These are phyloP conservation scores for Rhinichthys osculus DNA, from an alignment of 2,797 vertebrate species.

Conservation along the genomic window DNA sequence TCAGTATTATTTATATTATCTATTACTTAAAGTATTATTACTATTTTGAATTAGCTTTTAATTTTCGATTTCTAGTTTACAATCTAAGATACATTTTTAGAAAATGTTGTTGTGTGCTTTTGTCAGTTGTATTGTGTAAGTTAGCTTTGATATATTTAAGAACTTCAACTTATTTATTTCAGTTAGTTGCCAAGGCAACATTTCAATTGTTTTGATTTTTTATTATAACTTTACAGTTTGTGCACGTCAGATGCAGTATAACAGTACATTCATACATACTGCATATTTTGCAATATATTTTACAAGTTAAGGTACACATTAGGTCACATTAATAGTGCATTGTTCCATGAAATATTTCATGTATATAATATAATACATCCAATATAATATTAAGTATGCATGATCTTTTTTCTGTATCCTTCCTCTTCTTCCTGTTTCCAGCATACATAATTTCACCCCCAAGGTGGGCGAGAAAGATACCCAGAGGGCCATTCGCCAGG, in stretches of 20 bases:
- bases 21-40: not conserved
- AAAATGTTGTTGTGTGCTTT: not conserved
- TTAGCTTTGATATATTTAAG: not conserved
- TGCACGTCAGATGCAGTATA: not conserved
- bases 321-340: not conserved
- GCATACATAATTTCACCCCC: constrained; percentile 97
- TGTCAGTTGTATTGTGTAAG: not conserved
- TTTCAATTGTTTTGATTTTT: not conserved
- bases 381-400: not conserved
- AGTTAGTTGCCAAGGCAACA: not conserved
- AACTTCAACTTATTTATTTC: not conserved
- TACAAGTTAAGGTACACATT: not conserved
- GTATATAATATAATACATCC: no score
- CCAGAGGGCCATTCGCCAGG: constrained; percentile 91
- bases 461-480: constrained; percentile 97
- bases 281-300: not conserved
- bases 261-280: not conserved
- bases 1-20: not conserved
- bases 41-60: not conserved
- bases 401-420: not conserved
- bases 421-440: constrained; percentile 64
- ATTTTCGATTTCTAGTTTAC: not conserved
- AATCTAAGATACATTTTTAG: not conserved
- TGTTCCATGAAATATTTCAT: not conserved
- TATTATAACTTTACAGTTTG: not conserved